phyloP scores from a whole-genome alignment of 2,888 invertebrate genomes.

The Sphecodes monilicornis region DNA sequence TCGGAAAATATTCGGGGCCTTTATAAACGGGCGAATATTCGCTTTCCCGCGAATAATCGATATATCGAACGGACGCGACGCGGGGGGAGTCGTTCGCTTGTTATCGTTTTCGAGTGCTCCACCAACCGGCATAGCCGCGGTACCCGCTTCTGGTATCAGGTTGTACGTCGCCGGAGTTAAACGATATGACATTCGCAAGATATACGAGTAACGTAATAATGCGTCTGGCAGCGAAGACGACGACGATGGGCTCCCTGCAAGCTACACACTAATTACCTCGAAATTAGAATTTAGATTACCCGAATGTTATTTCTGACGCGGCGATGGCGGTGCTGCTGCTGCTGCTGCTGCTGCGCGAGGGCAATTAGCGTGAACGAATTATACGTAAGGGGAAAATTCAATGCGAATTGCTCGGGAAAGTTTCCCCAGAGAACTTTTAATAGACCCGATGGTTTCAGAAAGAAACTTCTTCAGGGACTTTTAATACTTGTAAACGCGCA shows the following conservation, averaged over 20 bases:
- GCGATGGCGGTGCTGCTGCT: background rate
- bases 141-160: background rate
- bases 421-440: background rate
- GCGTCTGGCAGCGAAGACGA: background rate
- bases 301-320: constrained; percentile 54
- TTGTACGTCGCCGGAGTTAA: background rate
- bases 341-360: constrained; percentile 8
- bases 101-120: background rate
- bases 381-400: constrained; percentile 3
- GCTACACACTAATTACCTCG: constrained; percentile 50
- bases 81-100: background rate
- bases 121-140: no score
- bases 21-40: background rate
- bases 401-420: constrained; percentile 10
- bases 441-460: background rate
- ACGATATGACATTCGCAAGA: constrained; percentile 34
- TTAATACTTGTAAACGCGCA: constrained; percentile 1
- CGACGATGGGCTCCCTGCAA: constrained; percentile 43
- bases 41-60: background rate
- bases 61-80: background rate
- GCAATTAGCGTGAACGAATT: constrained; percentile 47
- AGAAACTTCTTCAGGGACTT: background rate
- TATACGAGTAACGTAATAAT: constrained; percentile 51
- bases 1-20: background rate
- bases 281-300: constrained; percentile 59